Evolutionary conservation across 1,140 invertebrate genomes (phyloP).

Genomic region (Anoplophora glabripennis): DNA sequence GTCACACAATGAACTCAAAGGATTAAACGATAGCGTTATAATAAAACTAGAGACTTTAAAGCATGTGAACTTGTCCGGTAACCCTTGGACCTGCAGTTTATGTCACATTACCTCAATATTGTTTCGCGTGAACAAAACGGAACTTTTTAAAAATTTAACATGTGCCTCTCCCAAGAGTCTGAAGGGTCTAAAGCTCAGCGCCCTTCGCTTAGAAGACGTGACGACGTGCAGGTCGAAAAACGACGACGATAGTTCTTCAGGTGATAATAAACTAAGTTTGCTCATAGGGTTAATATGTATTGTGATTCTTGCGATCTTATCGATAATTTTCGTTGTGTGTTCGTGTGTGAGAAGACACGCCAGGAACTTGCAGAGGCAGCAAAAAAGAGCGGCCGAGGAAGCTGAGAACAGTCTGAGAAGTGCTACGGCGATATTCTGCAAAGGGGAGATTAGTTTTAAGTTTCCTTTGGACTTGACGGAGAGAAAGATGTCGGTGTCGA

Average conservation of each 20-base stretch:
- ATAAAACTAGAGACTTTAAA: constrained; percentile 54
- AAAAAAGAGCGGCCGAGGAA: constrained; percentile 34
- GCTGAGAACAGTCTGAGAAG: constrained; percentile 30
- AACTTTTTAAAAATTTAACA: constrained; percentile 32
- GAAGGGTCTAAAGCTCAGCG: constrained; percentile 31
- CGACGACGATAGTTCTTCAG: constrained; percentile 12
- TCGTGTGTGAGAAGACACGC: constrained; percentile 40
- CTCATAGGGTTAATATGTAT: constrained; percentile 39
- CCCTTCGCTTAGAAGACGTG: constrained; percentile 37
- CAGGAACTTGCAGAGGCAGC: constrained; percentile 15
- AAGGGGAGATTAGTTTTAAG: constrained; percentile 48
- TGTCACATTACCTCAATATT: constrained; percentile 57
- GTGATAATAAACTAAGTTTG: constrained; percentile 29
- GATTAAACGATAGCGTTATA: constrained; percentile 56
- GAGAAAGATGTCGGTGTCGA: constrained; percentile 42
- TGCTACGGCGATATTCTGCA: constrained; percentile 42
- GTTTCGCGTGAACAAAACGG: constrained; percentile 48
- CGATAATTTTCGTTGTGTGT: constrained; percentile 43
- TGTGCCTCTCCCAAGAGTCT: constrained; percentile 44
- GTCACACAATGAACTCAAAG: constrained; percentile 59
- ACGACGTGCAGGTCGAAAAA: constrained; percentile 31
- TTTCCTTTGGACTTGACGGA: constrained; percentile 48
- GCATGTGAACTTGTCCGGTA: constrained; percentile 56
- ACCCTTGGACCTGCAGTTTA: constrained; percentile 65
- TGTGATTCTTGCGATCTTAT: constrained; percentile 40